These are phyloP conservation scores for Perodicticus potto DNA, from an alignment of 2,797 vertebrate genomes.

Conservation along the genomic window DNA sequence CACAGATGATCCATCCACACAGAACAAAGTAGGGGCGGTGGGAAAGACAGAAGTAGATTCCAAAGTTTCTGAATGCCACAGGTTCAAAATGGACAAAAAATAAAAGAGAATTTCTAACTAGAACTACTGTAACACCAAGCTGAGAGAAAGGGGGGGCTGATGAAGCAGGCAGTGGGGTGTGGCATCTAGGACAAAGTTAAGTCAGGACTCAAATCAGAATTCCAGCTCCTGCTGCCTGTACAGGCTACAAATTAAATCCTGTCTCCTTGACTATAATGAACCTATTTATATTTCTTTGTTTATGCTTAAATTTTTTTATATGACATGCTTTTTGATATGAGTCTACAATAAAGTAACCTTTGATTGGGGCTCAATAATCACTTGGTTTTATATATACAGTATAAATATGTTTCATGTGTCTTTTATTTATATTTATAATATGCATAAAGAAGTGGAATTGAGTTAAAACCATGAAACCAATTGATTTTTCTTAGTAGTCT, in stretches of 20 bases:
- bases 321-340: conserved; percentile 13
- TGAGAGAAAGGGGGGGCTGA: not conserved
- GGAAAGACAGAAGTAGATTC: not conserved
- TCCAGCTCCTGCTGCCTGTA: not conserved
- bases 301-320: not conserved
- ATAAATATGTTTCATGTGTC: not conserved
- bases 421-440: not conserved
- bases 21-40: no score
- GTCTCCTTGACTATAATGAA: not conserved
- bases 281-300: not conserved
- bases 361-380: not conserved
- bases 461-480: conserved; percentile 24
- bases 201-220: not conserved
- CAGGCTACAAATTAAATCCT: not conserved
- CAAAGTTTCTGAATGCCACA: not conserved
- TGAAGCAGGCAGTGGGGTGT: no score
- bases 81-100: not conserved
- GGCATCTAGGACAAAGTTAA: not conserved
- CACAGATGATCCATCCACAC: not conserved
- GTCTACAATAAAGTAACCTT: not conserved
- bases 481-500: conserved; percentile 10
- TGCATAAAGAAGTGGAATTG: not conserved
- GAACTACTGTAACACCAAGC: not conserved
- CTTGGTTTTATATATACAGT: not conserved
- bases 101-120: not conserved